Evolutionary conservation across 2,113 vertebrate species (phyloP), one percentile per base, ranked within the genome.

Genomic region (Myanophis thanlyinensis): DNA sequence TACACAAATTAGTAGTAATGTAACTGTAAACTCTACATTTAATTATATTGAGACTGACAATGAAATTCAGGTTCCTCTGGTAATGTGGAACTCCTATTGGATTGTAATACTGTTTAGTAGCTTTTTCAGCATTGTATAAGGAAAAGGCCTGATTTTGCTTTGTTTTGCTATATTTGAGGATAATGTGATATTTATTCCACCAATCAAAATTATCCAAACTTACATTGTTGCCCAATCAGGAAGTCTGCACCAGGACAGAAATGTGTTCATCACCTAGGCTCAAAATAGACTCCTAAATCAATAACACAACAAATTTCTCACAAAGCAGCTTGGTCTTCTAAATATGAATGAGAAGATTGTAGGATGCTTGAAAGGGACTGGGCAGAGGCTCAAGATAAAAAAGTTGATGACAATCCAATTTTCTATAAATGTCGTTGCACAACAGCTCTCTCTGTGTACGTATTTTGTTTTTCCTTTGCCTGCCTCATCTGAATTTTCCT

Each of bases 401-500:
- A 92, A 89, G 53, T 84, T 95, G 94, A 90, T 18, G 87, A 92
- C 10, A 49, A 90, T 85, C 91, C 93, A 92, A 4, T 46, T 94
- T 94, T 93, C 95, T 94, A 73, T 87, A 94, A 95, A 96, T 73
- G 92, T 0, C 0, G 35, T 87, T 87, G 30, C 93, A 90, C 40
- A 92, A 95, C 93, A 85, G 93, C 27, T 35, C 56, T 84, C 27
- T 30, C 10, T 91, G 73, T 91, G 54, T 47, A 62, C 40, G 10
- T 12, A 0, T 85, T 96, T 91, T 87, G 94, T 87, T 94, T 95
- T 94, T 23, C 67, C 67, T 90, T 89, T 91, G 90, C 93, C 94
- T 96, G 18, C 84, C 93, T 94, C 94, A 94, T 93, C 89, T 95
- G 93, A 95, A 87, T 96, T 95, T 96, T 93, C 89, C 94, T 94